phyloP scores from a whole-genome alignment of 1,140 invertebrate species.

The Hypothenemus hampei region DNA sequence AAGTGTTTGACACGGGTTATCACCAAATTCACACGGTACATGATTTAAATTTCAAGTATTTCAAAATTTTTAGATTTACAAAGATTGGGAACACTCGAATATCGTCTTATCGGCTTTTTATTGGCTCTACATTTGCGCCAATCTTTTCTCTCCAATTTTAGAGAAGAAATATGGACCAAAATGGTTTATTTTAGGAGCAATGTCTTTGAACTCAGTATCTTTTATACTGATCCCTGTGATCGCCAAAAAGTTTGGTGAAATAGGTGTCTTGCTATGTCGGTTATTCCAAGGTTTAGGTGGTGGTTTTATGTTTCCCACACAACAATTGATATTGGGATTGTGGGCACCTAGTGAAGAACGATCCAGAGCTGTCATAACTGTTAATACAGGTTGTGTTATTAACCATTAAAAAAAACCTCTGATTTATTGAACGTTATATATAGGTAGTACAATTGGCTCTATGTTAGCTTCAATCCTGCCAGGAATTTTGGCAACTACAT shows the following conservation, averaged over 20 bases:
- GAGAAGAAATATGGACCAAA: slow-evolving; percentile 60
- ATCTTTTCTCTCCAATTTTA: slow-evolving; percentile 62
- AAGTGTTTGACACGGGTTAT: too few relatives aligned
- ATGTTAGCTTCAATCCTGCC: slow-evolving; percentile 64
- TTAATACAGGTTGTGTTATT: slow-evolving; percentile 18
- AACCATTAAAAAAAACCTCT: too few relatives aligned
- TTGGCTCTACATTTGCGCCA: slow-evolving; percentile 53
- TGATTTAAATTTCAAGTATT: too few relatives aligned
- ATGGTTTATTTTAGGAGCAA: slow-evolving; percentile 55
- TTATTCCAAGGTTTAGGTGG: slow-evolving; percentile 17
- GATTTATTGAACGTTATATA: too few relatives aligned
- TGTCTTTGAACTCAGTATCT: slow-evolving; percentile 50
- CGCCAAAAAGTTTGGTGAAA: slow-evolving; percentile 19
- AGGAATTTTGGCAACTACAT: slow-evolving; percentile 58
- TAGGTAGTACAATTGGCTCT: slow-evolving; percentile 55
- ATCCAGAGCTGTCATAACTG: slow-evolving; percentile 5
- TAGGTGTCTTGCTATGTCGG: slow-evolving; percentile 25
- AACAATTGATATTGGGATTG: slow-evolving; percentile 18
- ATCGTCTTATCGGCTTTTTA: slow-evolving; percentile 61
- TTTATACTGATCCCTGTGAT: slow-evolving; percentile 43
- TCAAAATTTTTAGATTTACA: too few relatives aligned
- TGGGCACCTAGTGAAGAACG: slow-evolving; percentile 29
- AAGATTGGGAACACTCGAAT: slow-evolving; percentile 4
- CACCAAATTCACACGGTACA: too few relatives aligned
- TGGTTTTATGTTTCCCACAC: slow-evolving; percentile 24